Conservation (phyloP, 1,140 invertebrate genomes). For the Temnothorax curvispinosus region DNA sequence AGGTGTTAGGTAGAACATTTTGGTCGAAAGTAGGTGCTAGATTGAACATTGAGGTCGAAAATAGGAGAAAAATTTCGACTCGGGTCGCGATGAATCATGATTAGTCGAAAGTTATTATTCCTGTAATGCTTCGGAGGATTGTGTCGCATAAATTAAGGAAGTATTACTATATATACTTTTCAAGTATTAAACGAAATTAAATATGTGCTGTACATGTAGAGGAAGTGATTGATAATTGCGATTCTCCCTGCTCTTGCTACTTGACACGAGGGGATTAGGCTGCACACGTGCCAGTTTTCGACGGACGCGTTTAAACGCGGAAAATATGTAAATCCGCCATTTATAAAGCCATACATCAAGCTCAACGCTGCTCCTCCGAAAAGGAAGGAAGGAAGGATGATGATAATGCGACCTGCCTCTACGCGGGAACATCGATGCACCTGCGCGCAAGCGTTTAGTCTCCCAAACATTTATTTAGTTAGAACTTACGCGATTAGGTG, state of each 20-base stretch:
- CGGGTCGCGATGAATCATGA: background rate
- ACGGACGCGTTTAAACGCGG: conserved; percentile 73
- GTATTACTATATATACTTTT: background rate
- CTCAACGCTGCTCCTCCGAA: conserved; percentile 54
- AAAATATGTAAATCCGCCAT: conserved; percentile 78
- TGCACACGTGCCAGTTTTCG: conserved; percentile 74
- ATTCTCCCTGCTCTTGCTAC: conserved; percentile 40
- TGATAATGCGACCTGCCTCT: conserved; percentile 52
- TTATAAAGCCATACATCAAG: conserved; percentile 77
- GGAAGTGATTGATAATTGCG: conserved; percentile 68
- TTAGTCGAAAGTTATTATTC: background rate
- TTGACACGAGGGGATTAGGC: conserved; percentile 31
- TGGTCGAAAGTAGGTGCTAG: too few species aligned
- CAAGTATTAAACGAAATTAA: conserved; percentile 6
- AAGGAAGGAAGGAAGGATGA: conserved; percentile 65
- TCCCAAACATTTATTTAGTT: conserved; percentile 36
- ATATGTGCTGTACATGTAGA: background rate
- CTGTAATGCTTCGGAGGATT: background rate
- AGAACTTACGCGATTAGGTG: background rate
- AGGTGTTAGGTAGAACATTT: too few species aligned
- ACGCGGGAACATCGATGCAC: conserved; percentile 24
- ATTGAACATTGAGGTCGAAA: too few species aligned
- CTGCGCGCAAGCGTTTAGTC: background rate
- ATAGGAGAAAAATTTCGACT: too few species aligned
- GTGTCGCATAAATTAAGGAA: background rate